Evolutionary conservation across 2,888 invertebrate genomes (phyloP).

Genomic region (Leptothorax acervorum): DNA sequence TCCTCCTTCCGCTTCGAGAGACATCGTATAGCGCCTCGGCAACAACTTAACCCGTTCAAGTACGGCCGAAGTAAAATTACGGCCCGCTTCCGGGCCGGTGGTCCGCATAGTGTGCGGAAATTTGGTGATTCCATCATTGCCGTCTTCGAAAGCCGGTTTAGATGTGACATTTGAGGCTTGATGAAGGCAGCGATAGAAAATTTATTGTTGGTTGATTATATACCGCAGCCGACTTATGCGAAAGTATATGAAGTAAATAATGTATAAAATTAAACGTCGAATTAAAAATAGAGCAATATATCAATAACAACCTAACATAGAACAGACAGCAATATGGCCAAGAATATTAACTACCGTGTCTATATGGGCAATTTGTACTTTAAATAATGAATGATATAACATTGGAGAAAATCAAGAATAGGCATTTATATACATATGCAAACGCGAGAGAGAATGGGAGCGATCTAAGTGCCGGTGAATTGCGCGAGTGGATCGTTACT

Average conservation of each 20-base stretch:
- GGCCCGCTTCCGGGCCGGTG: conserved; percentile 62
- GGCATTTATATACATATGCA: neutral
- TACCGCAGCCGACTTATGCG: neutral
- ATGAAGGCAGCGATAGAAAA: neutral
- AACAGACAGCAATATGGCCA: neutral
- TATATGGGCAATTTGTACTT: neutral
- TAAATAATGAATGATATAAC: neutral
- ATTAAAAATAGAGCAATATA: neutral
- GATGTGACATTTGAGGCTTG: conserved; percentile 25
- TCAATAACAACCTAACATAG: neutral
- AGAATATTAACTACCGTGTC: neutral
- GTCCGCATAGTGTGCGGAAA: conserved; percentile 55
- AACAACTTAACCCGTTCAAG: conserved; percentile 65
- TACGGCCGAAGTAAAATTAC: conserved; percentile 64
- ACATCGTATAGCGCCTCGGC: conserved; percentile 46
- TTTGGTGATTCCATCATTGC: conserved; percentile 59
- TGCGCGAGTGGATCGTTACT: conserved; percentile 65
- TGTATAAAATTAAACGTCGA: neutral
- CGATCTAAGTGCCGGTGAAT: conserved; percentile 63
- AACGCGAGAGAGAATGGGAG: neutral
- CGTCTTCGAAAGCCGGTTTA: conserved; percentile 7
- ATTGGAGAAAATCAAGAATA: neutral
- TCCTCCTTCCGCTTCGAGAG: conserved; percentile 1
- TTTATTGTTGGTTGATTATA: neutral
- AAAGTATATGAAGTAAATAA: neutral